These are phyloP conservation scores for Ctenosaura bakeri DNA, from an alignment of 2,797 vertebrate species.

Conservation along the genomic window DNA sequence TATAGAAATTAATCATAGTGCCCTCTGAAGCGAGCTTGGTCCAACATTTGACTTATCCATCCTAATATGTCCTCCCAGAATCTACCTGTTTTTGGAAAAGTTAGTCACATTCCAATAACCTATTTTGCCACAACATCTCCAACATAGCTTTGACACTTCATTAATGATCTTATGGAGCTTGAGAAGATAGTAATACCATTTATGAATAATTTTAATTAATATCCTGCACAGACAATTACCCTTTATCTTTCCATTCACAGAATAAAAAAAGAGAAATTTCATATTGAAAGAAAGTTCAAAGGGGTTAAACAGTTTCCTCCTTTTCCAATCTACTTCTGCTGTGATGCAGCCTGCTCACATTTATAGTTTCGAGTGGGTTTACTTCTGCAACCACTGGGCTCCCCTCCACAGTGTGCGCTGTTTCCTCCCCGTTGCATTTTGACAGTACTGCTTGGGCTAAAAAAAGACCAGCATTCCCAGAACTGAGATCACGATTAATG, in stretches of 20 bases:
- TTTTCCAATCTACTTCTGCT: background rate
- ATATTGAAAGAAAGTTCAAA: background rate
- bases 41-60: no score
- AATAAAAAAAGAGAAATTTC: background rate
- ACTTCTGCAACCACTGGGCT: background rate
- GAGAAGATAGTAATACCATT: no score
- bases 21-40: no score
- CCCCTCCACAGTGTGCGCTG: background rate
- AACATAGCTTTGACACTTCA: no score
- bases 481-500: background rate
- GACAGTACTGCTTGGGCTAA: background rate
- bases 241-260: background rate
- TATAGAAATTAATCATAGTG: no score
- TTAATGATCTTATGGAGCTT: no score
- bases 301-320: background rate
- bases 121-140: no score
- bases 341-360: background rate
- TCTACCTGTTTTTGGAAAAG: no score
- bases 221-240: background rate
- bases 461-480: background rate
- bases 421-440: background rate
- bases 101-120: no score
- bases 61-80: no score
- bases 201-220: no score
- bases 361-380: no score